Evolutionary conservation across 1,140 invertebrate genomes (phyloP), one percentile per base, ranked within the genome.

Genomic region (Lordiphosa stackelbergi): DNA sequence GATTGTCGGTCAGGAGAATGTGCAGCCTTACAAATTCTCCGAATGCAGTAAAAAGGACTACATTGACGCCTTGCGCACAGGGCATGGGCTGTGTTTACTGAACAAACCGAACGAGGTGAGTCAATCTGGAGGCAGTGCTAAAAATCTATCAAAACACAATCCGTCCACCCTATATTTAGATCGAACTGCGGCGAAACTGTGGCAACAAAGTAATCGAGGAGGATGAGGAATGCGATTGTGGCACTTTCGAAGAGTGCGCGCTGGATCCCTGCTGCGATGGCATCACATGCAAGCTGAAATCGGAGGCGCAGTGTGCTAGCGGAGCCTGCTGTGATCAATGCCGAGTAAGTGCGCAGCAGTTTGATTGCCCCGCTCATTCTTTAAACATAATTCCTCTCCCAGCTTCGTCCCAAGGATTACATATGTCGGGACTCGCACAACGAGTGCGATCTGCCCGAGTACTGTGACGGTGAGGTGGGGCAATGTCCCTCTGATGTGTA

Each of bases 251-350:
- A 56, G 94, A 97, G 69, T 99, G 97, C 89, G 90, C 92, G 16
- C 89, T 92, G 52, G 97, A 98, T 89, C 95, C 95, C 1, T 99
- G 97, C 89, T 99, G 97, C 89, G 96, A 98, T 89, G 95, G 96
- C 48, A 94, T 96, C 85, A 98, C 97, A 12, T 99, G 97, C 88
- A 95, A 96, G 58, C 91, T 98, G 16, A 95, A 92, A 47, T 93
- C 93, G 47, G 96, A 97, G 88, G 93, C 97, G 1, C 93, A 97
- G 89, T 99, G 97, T 88, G 95, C 96, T 28, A 91, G 92, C 10
- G 97, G 97, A 5, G 93, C 94, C 19, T 99, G 97, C 89, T 99
- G 97, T 88, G 93, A 94, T 66, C 92, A 95, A 66, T 98, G 96
- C 88, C 94, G 94, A 89, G 96, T 97, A 91, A 90, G 89, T 64